These are phyloP conservation scores for Synergus gifuensis DNA, from an alignment of 2,888 invertebrate genomes.

Conservation along the genomic window DNA sequence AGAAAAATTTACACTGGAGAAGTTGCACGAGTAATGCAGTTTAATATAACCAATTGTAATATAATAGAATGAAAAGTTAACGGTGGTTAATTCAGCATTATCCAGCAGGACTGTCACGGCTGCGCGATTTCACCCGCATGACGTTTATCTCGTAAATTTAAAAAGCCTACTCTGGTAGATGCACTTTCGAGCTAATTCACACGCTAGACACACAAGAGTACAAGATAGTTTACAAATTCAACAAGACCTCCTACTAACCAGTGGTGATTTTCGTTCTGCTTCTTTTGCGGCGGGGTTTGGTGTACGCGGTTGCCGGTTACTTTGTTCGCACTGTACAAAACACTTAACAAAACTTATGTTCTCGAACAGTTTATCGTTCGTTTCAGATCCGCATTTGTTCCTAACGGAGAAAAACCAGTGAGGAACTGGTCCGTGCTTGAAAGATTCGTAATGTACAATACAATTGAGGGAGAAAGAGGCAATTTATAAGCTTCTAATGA, in stretches of 20 bases:
- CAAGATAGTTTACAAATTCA: slow-evolving; percentile 50
- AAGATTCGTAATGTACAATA: slow-evolving; percentile 74
- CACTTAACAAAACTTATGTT: slow-evolving; percentile 48
- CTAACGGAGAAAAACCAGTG: slow-evolving; percentile 52
- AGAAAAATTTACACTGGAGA: slow-evolving; percentile 11
- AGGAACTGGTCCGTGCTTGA: slow-evolving; percentile 65
- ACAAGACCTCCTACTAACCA: slow-evolving; percentile 69
- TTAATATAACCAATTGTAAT: slow-evolving; percentile 1
- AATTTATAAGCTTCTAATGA: neutral
- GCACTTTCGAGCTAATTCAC: slow-evolving; percentile 57
- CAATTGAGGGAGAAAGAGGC: neutral
- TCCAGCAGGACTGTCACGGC: slow-evolving; percentile 27
- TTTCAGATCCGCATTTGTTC: slow-evolving; percentile 54
- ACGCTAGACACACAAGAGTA: slow-evolving; percentile 62
- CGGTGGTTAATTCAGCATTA: slow-evolving; percentile 33
- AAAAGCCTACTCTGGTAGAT: slow-evolving; percentile 27
- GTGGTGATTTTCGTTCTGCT: slow-evolving; percentile 68
- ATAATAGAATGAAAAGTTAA: slow-evolving; percentile 22
- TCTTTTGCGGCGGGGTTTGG: slow-evolving; percentile 75
- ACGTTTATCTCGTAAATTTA: slow-evolving; percentile 29
- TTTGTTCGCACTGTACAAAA: slow-evolving; percentile 64
- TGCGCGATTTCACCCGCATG: slow-evolving; percentile 40
- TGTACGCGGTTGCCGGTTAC: slow-evolving; percentile 77
- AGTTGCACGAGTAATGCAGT: slow-evolving; percentile 20
- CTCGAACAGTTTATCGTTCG: slow-evolving; percentile 54